A percentile compares a stretch with the other conserved stretches of the same genome.
Conservation (phyloP, 2,113 vertebrate species). For the Gyps fulvus region DNA sequence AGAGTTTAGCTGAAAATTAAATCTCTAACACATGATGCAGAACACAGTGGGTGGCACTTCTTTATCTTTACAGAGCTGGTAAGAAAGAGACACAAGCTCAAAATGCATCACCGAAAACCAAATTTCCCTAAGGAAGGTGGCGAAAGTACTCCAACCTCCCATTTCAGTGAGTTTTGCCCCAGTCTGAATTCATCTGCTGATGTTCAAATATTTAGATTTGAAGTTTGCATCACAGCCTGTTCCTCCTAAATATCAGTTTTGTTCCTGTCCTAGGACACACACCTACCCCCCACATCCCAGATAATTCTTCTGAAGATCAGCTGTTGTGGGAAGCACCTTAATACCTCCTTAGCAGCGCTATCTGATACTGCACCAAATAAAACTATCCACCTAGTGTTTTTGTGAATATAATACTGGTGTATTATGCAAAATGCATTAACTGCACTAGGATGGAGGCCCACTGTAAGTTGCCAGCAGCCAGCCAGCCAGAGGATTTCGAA, state of each 20-base stretch:
- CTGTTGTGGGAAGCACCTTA: neutral
- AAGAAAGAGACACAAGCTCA: neutral
- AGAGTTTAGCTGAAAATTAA: neutral
- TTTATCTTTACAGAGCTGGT: neutral
- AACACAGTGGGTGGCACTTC: neutral
- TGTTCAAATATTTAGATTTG: neutral
- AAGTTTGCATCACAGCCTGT: neutral
- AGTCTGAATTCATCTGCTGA: neutral
- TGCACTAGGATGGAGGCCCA: neutral
- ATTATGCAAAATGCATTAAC: neutral
- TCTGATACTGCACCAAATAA: neutral
- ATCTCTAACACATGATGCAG: neutral
- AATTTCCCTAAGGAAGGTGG: neutral
- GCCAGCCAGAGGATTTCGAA: neutral
- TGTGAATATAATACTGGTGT: fast-evolving
- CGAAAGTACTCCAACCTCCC: neutral
- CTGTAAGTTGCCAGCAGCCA: neutral
- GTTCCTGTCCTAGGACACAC: neutral
- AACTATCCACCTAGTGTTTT: neutral
- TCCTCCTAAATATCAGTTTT: neutral
- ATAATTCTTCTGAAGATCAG: neutral
- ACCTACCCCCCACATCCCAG: neutral
- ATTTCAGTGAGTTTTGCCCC: neutral
- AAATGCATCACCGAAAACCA: neutral
- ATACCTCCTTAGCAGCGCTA: neutral